Conservation (phyloP, 23 tunicate species). For the Trididemnum miniatum region DNA sequence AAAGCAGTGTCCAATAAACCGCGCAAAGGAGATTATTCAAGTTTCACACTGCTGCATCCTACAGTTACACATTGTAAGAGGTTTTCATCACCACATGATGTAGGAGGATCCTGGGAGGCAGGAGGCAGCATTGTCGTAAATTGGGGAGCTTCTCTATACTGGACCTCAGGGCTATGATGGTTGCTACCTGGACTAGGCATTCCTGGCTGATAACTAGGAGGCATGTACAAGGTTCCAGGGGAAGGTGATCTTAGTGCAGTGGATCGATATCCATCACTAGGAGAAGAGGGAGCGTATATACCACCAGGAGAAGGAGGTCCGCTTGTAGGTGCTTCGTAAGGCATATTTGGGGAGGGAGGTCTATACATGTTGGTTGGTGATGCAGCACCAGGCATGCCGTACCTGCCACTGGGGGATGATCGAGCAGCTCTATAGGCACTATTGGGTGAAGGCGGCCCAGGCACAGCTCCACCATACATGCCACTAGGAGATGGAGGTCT, state of each 20-base stretch:
- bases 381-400: too few relatives aligned
- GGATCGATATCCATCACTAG: neutral
- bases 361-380: too few relatives aligned
- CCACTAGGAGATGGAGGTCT: neutral
- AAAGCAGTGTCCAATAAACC: too few relatives aligned
- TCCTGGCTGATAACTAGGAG: neutral
- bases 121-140: conserved; percentile 28
- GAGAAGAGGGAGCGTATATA: neutral
- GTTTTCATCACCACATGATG: conserved; percentile 38
- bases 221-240: neutral
- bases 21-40: neutral
- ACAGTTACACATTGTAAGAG: conserved; percentile 59
- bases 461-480: neutral
- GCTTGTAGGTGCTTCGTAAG: neutral
- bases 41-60: conserved; percentile 43
- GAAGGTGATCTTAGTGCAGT: neutral
- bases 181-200: neutral
- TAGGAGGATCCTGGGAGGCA: neutral
- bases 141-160: neutral
- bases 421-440: neutral
- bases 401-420: too few relatives aligned
- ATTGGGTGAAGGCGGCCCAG: neutral
- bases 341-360: neutral
- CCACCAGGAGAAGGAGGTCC: neutral
- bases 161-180: conserved; percentile 12